Conservation (phyloP, 35 echinoderm and acorn worm genomes). For the Patiria miniata region DNA sequence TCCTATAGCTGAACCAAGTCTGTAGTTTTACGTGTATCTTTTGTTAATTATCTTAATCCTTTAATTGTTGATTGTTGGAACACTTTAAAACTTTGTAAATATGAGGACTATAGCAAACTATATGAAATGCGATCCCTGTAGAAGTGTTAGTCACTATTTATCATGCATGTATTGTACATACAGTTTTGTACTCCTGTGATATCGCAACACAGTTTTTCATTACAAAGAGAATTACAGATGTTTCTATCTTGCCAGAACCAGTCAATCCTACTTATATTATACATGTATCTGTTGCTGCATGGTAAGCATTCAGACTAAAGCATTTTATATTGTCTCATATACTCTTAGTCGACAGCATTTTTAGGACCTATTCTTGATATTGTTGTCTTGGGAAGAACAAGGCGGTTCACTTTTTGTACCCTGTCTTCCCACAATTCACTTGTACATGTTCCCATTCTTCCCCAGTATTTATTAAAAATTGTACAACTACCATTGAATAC, state of each 20-base stretch:
- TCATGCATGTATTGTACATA: conserved; percentile 22
- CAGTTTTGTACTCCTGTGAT: conserved; percentile 2
- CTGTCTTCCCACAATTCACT: not conserved
- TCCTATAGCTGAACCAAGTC: too few species aligned
- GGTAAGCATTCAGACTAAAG: not conserved
- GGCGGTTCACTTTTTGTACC: not conserved
- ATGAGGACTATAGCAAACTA: not conserved
- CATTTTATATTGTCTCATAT: conserved; percentile 9
- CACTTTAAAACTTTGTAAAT: not conserved
- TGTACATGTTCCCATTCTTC: conserved; percentile 7
- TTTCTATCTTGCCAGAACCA: conserved; percentile 4
- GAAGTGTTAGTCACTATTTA: not conserved
- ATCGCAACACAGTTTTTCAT: not conserved
- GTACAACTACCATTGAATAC: not conserved
- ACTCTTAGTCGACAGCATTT: too few species aligned
- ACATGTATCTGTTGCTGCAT: not conserved
- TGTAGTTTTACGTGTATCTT: too few species aligned
- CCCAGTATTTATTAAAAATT: conserved; percentile 32
- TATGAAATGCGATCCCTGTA: not conserved
- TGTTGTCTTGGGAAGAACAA: too few species aligned
- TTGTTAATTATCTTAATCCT: too few species aligned
- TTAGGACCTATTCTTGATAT: too few species aligned
- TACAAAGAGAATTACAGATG: not conserved
- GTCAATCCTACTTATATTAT: not conserved
- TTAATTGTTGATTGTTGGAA: too few species aligned